Conservation (phyloP, 2,888 invertebrate genomes). For the Panzeria rudis region DNA sequence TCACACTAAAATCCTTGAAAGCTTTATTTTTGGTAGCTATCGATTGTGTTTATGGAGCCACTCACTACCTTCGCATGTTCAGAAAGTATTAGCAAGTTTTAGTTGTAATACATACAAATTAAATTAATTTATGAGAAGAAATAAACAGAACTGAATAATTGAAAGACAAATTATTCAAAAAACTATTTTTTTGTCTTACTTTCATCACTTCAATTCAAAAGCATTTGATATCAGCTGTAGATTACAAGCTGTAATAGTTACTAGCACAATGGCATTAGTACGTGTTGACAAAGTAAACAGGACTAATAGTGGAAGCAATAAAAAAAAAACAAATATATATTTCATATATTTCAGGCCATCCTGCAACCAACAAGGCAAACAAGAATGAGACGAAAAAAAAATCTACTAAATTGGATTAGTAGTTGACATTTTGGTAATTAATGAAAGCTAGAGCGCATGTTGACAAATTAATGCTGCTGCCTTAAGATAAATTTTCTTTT, state of each 20-base stretch:
- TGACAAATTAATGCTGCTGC: constrained; percentile 74
- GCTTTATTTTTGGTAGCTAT: no score
- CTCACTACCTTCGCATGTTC: not conserved
- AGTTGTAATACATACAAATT: constrained; percentile 14
- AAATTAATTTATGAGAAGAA: constrained; percentile 31
- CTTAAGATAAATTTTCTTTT: constrained; percentile 53
- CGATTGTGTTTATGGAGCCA: no score
- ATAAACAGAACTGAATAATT: constrained; percentile 23
- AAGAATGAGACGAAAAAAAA: constrained; percentile 62
- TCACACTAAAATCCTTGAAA: no score
- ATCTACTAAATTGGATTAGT: constrained; percentile 81
- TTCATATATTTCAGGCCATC: constrained; percentile 22
- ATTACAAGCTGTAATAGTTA: constrained; percentile 65
- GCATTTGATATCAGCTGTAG: constrained; percentile 67
- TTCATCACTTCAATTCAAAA: constrained; percentile 36
- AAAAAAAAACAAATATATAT: constrained; percentile 25
- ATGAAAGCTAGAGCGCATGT: constrained; percentile 78
- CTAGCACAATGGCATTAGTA: constrained; percentile 77
- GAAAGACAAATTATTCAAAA: constrained; percentile 43
- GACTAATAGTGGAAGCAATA: constrained; percentile 75
- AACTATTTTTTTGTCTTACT: not conserved
- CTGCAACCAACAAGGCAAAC: constrained; percentile 76
- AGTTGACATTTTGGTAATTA: constrained; percentile 82
- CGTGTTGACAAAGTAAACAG: constrained; percentile 82
- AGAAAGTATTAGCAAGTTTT: not conserved